phyloP scores from a whole-genome alignment of 2,888 invertebrate genomes.

The Scrobipalpa atriplicella region DNA sequence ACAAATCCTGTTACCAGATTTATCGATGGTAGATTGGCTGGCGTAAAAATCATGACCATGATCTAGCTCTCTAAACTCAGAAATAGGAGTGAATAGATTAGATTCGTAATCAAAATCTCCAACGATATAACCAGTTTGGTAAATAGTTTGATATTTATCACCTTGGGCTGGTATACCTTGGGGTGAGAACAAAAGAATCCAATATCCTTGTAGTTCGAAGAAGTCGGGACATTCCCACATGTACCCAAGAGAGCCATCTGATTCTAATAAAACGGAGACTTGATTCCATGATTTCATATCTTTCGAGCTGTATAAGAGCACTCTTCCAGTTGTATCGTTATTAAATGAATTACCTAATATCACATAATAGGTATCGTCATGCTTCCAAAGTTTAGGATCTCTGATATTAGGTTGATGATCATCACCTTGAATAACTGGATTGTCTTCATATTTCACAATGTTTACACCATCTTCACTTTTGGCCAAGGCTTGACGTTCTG shows the following conservation, averaged over 20 bases:
- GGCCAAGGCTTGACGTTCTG: constrained; percentile 63
- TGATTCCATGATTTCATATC: constrained; percentile 61
- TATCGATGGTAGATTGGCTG: constrained; percentile 62
- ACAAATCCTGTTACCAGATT: constrained; percentile 52
- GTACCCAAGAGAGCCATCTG: constrained; percentile 62
- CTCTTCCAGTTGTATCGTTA: constrained; percentile 56
- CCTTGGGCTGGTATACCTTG: constrained; percentile 66
- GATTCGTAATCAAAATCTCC: constrained; percentile 65
- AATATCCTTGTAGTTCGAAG: constrained; percentile 62
- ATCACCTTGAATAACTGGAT: constrained; percentile 60
- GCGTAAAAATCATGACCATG: constrained; percentile 75
- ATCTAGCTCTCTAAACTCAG: constrained; percentile 62
- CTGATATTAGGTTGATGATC: constrained; percentile 67
- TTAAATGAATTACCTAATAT: constrained; percentile 69
- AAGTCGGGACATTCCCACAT: constrained; percentile 82
- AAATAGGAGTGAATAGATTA: constrained; percentile 49
- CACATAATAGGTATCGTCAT: constrained; percentile 63
- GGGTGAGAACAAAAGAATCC: constrained; percentile 69
- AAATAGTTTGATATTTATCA: constrained; percentile 62
- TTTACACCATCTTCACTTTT: constrained; percentile 60
- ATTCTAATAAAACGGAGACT: constrained; percentile 53
- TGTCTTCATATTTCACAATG: constrained; percentile 56
- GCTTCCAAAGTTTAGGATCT: constrained; percentile 78
- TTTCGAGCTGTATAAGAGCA: constrained; percentile 60
- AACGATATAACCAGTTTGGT: constrained; percentile 71